A percentile compares a stretch with the other conserved stretches of the same genome.
Conservation (phyloP, 2,888 invertebrate species). For the Ophion ellenae region DNA sequence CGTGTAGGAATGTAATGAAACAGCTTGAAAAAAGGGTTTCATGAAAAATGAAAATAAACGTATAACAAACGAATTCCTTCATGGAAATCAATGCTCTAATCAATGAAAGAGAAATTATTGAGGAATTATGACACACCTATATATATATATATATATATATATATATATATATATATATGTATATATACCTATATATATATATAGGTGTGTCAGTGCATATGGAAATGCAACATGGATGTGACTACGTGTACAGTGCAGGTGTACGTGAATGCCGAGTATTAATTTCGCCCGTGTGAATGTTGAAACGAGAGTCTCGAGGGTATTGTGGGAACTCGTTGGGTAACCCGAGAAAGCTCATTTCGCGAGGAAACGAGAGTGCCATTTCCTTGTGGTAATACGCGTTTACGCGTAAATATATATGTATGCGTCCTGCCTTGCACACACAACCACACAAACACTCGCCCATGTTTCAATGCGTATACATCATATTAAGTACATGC, state of each 20-base stretch:
- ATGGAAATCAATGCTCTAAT: neutral
- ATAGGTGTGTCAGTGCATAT: neutral
- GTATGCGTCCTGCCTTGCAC: neutral
- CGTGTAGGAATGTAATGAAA: too few species aligned
- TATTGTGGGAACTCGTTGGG: conserved; percentile 46
- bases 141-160: neutral
- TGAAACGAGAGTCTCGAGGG: conserved; percentile 57
- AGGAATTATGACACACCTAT: too few species aligned
- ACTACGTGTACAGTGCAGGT: neutral
- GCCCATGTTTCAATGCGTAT: neutral
- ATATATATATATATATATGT: too few species aligned
- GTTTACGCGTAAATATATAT: conserved; percentile 5
- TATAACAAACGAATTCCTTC: too few species aligned
- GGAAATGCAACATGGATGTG: neutral
- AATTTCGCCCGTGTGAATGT: conserved; percentile 57
- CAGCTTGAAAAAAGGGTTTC: too few species aligned
- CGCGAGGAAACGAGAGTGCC: conserved; percentile 54
- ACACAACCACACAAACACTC: neutral
- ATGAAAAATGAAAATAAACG: too few species aligned
- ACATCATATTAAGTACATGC: conserved; percentile 18
- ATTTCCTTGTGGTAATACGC: conserved; percentile 50
- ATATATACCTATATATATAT: neutral
- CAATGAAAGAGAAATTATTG: neutral
- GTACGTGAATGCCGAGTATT: conserved; percentile 52
- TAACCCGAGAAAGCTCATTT: conserved; percentile 55